Percentiles rank a stretch among this genome's conserved stretches.
Conservation (phyloP, 1,140 invertebrate genomes). For the Protaetia brevitarsis region DNA sequence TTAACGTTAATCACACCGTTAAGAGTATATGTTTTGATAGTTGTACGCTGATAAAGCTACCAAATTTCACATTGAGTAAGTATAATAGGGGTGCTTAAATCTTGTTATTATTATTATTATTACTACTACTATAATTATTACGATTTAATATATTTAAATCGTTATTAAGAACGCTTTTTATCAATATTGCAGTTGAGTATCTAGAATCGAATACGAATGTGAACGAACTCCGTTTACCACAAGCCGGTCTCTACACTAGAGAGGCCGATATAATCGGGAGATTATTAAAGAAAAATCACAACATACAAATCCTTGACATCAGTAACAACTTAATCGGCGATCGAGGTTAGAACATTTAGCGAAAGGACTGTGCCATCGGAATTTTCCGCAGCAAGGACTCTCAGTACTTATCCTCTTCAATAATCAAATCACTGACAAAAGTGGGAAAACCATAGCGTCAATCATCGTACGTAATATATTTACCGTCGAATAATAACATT, state of each 20-base stretch:
- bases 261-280: slow-evolving; percentile 41
- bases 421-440: slow-evolving; percentile 45
- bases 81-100: too few relatives aligned
- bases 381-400: slow-evolving; percentile 32
- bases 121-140: not conserved
- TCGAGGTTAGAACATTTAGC: slow-evolving; percentile 41
- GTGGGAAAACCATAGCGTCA: slow-evolving; percentile 36
- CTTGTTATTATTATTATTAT: not conserved
- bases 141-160: not conserved
- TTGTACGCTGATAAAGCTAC: slow-evolving; percentile 39
- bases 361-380: slow-evolving; percentile 40
- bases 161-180: not conserved
- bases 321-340: slow-evolving; percentile 46
- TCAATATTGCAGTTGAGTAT: slow-evolving; percentile 34
- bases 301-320: slow-evolving; percentile 43
- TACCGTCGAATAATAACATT: too few relatives aligned
- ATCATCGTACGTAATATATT: slow-evolving; percentile 42
- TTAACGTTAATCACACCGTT: slow-evolving; percentile 38
- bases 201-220: slow-evolving; percentile 40
- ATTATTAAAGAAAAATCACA: slow-evolving; percentile 39
- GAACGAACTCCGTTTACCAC: slow-evolving; percentile 41
- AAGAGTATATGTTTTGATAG: slow-evolving; percentile 40
- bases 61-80: slow-evolving; percentile 42
- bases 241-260: slow-evolving; percentile 43
- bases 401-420: slow-evolving; percentile 44